A percentile compares a stretch with the other conserved stretches of the same genome.
phyloP scores from a whole-genome alignment of 2,797 vertebrate species.

The Pelochelys cantorii region DNA sequence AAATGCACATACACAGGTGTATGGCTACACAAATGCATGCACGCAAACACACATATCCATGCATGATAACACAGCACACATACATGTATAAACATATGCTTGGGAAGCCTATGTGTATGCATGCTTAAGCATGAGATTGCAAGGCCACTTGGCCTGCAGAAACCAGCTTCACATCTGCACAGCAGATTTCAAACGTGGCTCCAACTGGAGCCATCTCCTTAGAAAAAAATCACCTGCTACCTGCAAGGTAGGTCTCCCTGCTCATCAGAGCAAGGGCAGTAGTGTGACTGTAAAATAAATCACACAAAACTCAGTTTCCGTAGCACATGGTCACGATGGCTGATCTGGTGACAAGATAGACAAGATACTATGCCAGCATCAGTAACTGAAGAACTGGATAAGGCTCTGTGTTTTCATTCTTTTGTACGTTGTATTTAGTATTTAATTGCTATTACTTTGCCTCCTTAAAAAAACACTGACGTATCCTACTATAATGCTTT shows the following conservation, averaged over 20 bases:
- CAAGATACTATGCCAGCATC: neutral
- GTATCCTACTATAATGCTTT: neutral
- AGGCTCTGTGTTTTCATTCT: neutral
- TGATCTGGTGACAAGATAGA: neutral
- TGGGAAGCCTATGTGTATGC: neutral
- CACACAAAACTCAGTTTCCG: neutral
- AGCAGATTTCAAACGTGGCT: slow-evolving; percentile 27
- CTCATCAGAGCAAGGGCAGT: neutral
- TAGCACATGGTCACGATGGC: neutral
- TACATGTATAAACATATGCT: neutral
- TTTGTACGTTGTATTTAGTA: neutral
- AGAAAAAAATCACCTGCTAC: neutral
- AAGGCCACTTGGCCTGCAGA: neutral
- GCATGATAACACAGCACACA: neutral
- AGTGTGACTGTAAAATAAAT: neutral
- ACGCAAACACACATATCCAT: neutral
- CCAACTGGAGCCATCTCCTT: neutral
- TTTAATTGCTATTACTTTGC: neutral
- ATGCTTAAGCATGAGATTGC: neutral
- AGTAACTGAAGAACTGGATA: neutral
- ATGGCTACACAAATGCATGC: fast-evolving
- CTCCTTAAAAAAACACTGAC: neutral
- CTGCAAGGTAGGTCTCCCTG: neutral
- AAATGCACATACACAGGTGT: neutral
- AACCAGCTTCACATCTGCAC: slow-evolving; percentile 38